phyloP scores from a whole-genome alignment of 2,888 invertebrate genomes.

The Galeruca laticollis region DNA sequence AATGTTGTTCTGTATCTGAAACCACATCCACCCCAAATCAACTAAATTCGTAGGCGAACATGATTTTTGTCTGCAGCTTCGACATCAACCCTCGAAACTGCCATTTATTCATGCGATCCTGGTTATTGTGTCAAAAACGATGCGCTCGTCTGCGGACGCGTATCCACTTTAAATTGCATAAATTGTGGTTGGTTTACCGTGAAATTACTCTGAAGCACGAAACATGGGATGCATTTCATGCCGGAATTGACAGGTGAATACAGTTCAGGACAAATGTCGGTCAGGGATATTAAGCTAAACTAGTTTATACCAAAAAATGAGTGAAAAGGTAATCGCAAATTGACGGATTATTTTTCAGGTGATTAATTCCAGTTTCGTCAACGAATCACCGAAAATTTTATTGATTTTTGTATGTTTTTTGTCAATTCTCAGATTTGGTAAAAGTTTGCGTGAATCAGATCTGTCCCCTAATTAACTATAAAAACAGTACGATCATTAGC shows the following conservation, averaged over 20 bases:
- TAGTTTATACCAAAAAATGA: constrained; percentile 7
- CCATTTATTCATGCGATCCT: constrained; percentile 42
- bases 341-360: too few relatives aligned
- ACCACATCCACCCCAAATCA: constrained; percentile 8
- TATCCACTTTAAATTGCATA: constrained; percentile 38
- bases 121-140: constrained; percentile 50
- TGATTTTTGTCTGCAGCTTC: constrained; percentile 29
- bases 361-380: too few relatives aligned
- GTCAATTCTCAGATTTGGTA: too few relatives aligned
- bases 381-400: too few relatives aligned
- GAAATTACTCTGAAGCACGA: constrained; percentile 34
- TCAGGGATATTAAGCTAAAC: constrained; percentile 6
- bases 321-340: background rate
- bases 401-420: too few relatives aligned
- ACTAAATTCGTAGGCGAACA: constrained; percentile 34
- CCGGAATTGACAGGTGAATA: constrained; percentile 35
- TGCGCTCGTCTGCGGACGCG: constrained; percentile 41
- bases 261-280: constrained; percentile 20
- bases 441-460: too few relatives aligned
- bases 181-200: constrained; percentile 37
- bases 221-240: constrained; percentile 31
- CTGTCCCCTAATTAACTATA: too few relatives aligned
- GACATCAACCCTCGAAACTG: constrained; percentile 31
- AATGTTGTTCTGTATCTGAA: background rate
- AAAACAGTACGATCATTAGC: too few relatives aligned